Conservation (phyloP, 2,113 vertebrate species). For the Siniperca chuatsi region DNA sequence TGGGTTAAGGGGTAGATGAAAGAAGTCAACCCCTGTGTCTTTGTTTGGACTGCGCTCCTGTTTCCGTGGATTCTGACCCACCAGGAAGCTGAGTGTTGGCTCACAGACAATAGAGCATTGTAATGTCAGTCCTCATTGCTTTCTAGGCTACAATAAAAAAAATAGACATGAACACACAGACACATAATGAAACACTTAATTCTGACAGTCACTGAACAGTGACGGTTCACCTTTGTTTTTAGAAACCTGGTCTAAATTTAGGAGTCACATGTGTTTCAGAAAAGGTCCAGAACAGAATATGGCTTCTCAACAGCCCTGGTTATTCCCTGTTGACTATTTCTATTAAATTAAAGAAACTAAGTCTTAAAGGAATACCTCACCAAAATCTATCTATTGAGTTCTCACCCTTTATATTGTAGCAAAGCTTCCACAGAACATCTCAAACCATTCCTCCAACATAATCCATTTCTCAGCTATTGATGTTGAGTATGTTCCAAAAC, state of each 20-base stretch:
- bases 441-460: not conserved
- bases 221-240: slow-evolving; percentile 43
- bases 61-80: slow-evolving; percentile 63
- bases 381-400: not conserved
- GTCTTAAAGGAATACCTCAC: not conserved
- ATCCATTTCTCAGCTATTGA: not conserved
- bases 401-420: not conserved
- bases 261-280: slow-evolving; percentile 11
- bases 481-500: not conserved
- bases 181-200: slow-evolving; percentile 28
- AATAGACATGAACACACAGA: slow-evolving; percentile 27
- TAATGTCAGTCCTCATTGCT: slow-evolving; percentile 51
- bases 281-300: not conserved
- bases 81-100: slow-evolving; percentile 71
- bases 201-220: not conserved
- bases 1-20: slow-evolving; percentile 19
- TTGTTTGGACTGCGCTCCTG: slow-evolving; percentile 57
- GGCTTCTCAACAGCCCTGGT: not conserved
- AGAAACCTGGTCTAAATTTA: slow-evolving; percentile 50
- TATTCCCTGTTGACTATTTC: not conserved
- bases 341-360: not conserved
- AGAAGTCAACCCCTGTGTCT: slow-evolving; percentile 42
- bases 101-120: slow-evolving; percentile 74
- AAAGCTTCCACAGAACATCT: not conserved
- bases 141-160: slow-evolving; percentile 53